Conservation (phyloP, 2,113 vertebrate species). For the Ophiodon elongatus region DNA sequence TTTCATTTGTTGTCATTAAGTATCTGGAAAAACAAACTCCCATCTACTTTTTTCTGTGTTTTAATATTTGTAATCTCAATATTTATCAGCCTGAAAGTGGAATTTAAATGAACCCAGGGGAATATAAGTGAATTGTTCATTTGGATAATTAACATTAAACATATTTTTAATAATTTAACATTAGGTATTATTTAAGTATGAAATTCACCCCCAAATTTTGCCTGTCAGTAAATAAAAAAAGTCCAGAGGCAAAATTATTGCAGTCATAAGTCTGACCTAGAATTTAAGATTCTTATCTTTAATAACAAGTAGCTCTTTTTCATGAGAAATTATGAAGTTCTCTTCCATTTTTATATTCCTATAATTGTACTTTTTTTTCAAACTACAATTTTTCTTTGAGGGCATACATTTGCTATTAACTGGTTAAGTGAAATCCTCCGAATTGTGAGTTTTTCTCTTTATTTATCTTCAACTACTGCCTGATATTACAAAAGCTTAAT, state of each 20-base stretch:
- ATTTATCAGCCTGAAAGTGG: background rate
- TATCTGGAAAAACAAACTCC: background rate
- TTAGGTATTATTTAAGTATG: background rate
- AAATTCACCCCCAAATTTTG: background rate
- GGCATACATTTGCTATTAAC: background rate
- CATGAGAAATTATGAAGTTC: background rate
- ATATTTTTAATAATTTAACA: background rate
- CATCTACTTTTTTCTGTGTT: rapidly evolving
- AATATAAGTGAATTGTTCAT: background rate
- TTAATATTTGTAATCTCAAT: background rate
- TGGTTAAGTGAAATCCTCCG: background rate
- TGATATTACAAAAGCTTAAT: background rate
- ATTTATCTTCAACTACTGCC: background rate
- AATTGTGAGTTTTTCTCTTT: background rate
- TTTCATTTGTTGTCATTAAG: constrained; percentile 14
- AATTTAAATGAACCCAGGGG: background rate
- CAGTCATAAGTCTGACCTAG: too few species aligned
- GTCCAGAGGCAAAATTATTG: background rate
- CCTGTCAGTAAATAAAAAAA: background rate
- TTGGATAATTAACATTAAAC: background rate
- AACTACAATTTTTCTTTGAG: background rate
- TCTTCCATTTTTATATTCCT: background rate
- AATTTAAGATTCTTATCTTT: background rate
- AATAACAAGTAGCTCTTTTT: background rate
- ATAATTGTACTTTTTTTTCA: background rate